Evolutionary conservation across 53 echinoderm and acorn worm species (phyloP).

Genomic region (Holothuria leucospilota): DNA sequence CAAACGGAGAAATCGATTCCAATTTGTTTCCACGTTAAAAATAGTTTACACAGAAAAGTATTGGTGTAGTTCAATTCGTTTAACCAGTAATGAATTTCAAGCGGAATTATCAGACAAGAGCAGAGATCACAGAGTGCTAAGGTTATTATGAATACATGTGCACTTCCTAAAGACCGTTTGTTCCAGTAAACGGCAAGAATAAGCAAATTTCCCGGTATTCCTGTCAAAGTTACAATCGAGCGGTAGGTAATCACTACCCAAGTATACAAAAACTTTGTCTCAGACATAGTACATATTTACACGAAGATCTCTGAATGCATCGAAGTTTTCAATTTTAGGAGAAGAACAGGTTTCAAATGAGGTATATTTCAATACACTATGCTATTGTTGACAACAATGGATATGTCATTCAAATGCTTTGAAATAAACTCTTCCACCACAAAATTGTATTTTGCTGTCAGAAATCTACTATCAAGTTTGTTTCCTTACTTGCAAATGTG

Average conservation of each 20-base stretch:
- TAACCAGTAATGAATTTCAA: constrained; percentile 9
- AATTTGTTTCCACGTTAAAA: constrained; percentile 7
- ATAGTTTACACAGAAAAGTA: constrained; percentile 2
- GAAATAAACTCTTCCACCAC: no score
- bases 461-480: no score
- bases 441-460: no score
- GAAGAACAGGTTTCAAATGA: no score
- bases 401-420: no score
- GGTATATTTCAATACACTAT: no score
- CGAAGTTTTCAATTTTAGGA: no score
- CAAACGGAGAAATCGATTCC: constrained; percentile 57
- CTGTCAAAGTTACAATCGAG: constrained; percentile 48
- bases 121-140: constrained; percentile 43
- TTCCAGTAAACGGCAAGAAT: constrained; percentile 64
- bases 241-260: constrained; percentile 15
- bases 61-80: constrained; percentile 5
- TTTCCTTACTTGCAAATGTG: no score
- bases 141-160: constrained; percentile 67
- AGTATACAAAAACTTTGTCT: background rate
- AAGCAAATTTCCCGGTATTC: constrained; percentile 69
- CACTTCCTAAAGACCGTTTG: constrained; percentile 61
- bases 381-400: no score
- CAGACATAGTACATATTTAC: no score
- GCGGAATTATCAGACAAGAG: constrained; percentile 17
- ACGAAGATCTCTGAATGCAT: no score